Conservation (phyloP, 2,888 invertebrate genomes). For the Agelastica alni region DNA sequence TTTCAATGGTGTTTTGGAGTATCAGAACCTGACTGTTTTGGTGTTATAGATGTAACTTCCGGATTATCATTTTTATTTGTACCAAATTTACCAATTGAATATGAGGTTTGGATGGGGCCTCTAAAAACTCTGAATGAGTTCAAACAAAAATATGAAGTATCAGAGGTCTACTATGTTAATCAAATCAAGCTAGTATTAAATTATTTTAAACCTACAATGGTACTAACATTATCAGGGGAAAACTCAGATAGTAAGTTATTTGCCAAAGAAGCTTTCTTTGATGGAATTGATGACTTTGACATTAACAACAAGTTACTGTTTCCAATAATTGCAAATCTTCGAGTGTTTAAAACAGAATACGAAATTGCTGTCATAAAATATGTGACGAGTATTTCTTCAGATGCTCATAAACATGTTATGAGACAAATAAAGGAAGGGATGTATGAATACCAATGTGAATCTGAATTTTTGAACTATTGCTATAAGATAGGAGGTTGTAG, state of each 20-base stretch:
- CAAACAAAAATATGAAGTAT: constrained; percentile 78
- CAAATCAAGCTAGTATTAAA: constrained; percentile 58
- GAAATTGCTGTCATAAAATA: constrained; percentile 92
- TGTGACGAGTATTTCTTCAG: constrained; percentile 86
- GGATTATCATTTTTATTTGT: constrained; percentile 80
- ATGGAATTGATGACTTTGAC: constrained; percentile 79
- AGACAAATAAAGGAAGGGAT: constrained; percentile 71
- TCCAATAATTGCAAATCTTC: constrained; percentile 85
- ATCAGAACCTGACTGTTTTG: constrained; percentile 85
- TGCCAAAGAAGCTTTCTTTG: constrained; percentile 78
- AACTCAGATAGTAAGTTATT: constrained; percentile 89
- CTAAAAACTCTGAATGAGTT: constrained; percentile 74
- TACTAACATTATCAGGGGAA: constrained; percentile 65
- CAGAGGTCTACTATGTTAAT: constrained; percentile 79
- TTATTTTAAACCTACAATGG: constrained; percentile 60
- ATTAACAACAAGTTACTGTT: constrained; percentile 75
- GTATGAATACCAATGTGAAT: constrained; percentile 82
- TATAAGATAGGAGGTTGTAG: constrained; percentile 90
- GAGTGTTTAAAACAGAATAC: constrained; percentile 79
- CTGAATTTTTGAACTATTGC: constrained; percentile 83
- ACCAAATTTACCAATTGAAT: constrained; percentile 81
- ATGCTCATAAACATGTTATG: constrained; percentile 94
- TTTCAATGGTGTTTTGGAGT: constrained; percentile 97
- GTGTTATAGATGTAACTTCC: constrained; percentile 75
- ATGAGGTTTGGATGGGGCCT: constrained; percentile 94